Conservation (phyloP, 2,888 invertebrate species). For the Stenurella melanura region DNA sequence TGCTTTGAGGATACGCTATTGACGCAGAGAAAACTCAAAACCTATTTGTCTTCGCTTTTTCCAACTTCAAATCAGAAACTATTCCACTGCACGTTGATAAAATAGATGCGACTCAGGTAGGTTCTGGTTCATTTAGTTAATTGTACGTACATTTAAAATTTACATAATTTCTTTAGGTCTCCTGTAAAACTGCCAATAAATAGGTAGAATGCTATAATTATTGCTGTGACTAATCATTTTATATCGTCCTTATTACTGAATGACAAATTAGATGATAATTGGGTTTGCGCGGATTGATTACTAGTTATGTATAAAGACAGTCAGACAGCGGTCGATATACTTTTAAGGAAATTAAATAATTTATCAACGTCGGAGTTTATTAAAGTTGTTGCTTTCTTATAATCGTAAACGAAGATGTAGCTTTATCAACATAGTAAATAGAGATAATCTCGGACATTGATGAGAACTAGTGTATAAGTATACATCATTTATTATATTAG, state of each 20-base stretch:
- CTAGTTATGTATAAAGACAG: not conserved
- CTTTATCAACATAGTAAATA: not conserved
- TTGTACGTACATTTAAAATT: not conserved
- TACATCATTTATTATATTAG: not conserved
- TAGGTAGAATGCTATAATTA: not conserved
- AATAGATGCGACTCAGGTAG: not conserved
- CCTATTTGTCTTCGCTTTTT: too few species aligned
- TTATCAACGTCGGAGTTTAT: not conserved
- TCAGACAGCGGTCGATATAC: not conserved
- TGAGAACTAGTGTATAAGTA: not conserved
- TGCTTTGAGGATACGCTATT: too few species aligned
- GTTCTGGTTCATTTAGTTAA: not conserved
- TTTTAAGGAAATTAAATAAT: conserved; percentile 1
- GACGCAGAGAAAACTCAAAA: too few species aligned
- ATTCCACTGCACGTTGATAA: too few species aligned
- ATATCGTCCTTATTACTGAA: not conserved
- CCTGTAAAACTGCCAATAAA: not conserved
- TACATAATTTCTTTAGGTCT: not conserved
- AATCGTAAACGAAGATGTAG: not conserved
- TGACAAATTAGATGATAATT: conserved; percentile 1
- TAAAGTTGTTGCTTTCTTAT: not conserved
- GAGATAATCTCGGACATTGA: not conserved
- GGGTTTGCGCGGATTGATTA: not conserved
- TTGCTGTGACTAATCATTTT: not conserved
- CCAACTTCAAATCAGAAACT: too few species aligned